A percentile compares a stretch with the other conserved stretches of the same genome.
Conservation (phyloP, 2,113 vertebrate genomes). For the Microcebus jonahi region DNA sequence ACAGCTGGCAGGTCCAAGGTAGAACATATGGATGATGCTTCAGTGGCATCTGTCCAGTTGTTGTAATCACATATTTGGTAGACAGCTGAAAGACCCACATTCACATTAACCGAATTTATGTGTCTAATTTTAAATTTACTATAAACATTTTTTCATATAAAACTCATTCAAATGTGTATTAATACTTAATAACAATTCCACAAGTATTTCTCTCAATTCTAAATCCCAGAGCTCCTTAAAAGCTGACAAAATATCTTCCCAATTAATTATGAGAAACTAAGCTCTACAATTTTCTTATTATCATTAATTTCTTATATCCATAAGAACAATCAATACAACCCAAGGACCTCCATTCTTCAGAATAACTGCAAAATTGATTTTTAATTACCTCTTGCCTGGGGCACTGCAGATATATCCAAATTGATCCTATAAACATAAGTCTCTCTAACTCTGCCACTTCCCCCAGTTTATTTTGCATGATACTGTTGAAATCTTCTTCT, state of each 20-base stretch:
- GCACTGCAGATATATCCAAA: background rate
- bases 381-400: background rate
- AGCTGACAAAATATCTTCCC: background rate
- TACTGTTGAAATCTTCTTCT: background rate
- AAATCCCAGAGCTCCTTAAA: background rate
- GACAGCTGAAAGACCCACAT: background rate
- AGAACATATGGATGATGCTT: background rate
- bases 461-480: background rate
- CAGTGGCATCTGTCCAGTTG: background rate
- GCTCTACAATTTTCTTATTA: slow-evolving; percentile 48
- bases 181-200: slow-evolving; percentile 12
- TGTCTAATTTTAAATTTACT: slow-evolving; percentile 14
- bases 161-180: background rate
- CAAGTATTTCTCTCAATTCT: slow-evolving; percentile 49
- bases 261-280: slow-evolving; percentile 44
- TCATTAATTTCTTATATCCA: slow-evolving; percentile 15
- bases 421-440: background rate
- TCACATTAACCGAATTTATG: background rate
- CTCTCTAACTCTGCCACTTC: background rate
- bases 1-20: background rate
- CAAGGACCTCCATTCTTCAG: slow-evolving; percentile 24
- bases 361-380: background rate
- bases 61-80: background rate
- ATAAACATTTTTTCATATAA: background rate
- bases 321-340: slow-evolving; percentile 30